These are phyloP conservation scores for Euura lappo DNA, from an alignment of 1,140 invertebrate genomes.

Conservation along the genomic window DNA sequence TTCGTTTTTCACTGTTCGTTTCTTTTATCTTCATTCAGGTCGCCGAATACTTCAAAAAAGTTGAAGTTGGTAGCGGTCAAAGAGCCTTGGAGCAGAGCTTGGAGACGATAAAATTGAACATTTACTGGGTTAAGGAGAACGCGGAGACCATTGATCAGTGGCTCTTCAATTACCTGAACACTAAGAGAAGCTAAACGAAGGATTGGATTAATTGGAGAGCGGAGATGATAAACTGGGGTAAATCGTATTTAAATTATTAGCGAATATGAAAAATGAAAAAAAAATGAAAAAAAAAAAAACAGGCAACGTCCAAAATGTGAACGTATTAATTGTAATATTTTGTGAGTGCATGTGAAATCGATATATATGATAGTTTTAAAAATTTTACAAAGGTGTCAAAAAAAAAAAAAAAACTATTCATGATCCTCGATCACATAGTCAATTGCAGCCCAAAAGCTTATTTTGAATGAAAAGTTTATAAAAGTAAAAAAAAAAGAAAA, in stretches of 20 bases:
- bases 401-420: slow-evolving; percentile 10
- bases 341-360: no score
- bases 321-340: neutral
- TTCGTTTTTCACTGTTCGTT: neutral
- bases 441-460: slow-evolving; percentile 15
- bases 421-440: neutral
- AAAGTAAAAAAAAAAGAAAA: slow-evolving; percentile 1
- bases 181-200: neutral
- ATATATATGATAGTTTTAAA: no score
- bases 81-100: slow-evolving; percentile 75
- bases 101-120: slow-evolving; percentile 79
- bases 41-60: slow-evolving; percentile 70
- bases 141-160: slow-evolving; percentile 67
- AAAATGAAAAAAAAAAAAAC: slow-evolving; percentile 10
- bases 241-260: neutral
- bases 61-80: slow-evolving; percentile 71
- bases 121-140: slow-evolving; percentile 76
- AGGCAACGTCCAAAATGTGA: neutral
- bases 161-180: slow-evolving; percentile 60
- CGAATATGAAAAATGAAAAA: slow-evolving; percentile 14
- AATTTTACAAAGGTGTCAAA: no score
- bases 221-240: neutral
- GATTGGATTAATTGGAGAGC: neutral
- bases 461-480: neutral
- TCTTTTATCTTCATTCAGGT: slow-evolving; percentile 59